These are phyloP conservation scores for Drosophila sucinea DNA, from an alignment of 1,140 invertebrate genomes.

Conservation along the genomic window DNA sequence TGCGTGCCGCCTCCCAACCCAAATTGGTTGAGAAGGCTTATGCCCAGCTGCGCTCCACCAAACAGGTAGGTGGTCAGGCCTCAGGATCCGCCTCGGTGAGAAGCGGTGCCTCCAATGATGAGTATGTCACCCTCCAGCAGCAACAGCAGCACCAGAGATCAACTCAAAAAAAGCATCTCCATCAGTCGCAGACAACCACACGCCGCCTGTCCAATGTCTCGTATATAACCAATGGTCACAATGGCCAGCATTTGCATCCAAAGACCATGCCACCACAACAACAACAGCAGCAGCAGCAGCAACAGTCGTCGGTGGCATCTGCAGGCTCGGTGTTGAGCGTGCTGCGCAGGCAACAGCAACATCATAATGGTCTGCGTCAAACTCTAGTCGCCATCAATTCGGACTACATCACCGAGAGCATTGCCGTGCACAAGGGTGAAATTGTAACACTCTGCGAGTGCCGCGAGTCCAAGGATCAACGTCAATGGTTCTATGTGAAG, in stretches of 20 bases:
- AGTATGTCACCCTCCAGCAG: conserved; percentile 75
- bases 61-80: conserved; percentile 46
- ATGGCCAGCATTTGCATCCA: conserved; percentile 79
- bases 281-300: conserved; percentile 30
- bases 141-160: conserved; percentile 33
- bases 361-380: conserved; percentile 83
- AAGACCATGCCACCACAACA: conserved; percentile 51
- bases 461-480: conserved; percentile 83
- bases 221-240: conserved; percentile 78
- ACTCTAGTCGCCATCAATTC: conserved; percentile 88
- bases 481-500: conserved; percentile 90
- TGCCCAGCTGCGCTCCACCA: conserved; percentile 76
- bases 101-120: conserved; percentile 67
- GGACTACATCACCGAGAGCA: conserved; percentile 86
- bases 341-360: conserved; percentile 53
- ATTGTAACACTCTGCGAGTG: conserved; percentile 88
- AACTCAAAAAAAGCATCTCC: conserved; percentile 52
- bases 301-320: conserved; percentile 27
- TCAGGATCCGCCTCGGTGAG: conserved; percentile 53
- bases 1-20: conserved; percentile 83
- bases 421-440: conserved; percentile 88
- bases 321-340: conserved; percentile 35
- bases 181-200: conserved; percentile 37
- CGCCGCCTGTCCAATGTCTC: conserved; percentile 65
- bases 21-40: conserved; percentile 79